Evolutionary conservation across 1,140 invertebrate species (phyloP).

Genomic region (Venturia canescens): DNA sequence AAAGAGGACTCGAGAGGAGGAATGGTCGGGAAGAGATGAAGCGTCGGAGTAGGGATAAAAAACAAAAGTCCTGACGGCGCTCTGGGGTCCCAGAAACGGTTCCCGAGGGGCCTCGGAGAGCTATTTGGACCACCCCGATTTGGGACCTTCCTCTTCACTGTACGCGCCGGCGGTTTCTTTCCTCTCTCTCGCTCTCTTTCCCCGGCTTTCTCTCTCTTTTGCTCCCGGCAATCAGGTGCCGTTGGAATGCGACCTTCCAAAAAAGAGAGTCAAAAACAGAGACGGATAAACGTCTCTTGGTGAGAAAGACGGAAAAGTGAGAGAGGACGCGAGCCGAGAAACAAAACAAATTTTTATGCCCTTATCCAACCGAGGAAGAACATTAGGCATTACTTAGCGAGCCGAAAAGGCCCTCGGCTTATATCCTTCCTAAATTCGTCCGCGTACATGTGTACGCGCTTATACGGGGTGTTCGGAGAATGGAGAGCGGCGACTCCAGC

Average conservation of each 20-base stretch:
- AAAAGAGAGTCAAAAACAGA: slow-evolving; percentile 42
- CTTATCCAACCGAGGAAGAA: slow-evolving; percentile 58
- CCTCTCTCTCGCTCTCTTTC: slow-evolving; percentile 4
- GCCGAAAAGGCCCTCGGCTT: slow-evolving; percentile 51
- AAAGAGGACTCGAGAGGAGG: slow-evolving; percentile 34
- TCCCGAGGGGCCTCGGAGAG: slow-evolving; percentile 59
- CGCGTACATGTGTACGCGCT: neutral
- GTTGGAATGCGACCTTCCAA: slow-evolving; percentile 70
- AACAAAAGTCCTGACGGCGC: slow-evolving; percentile 64
- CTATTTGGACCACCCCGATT: slow-evolving; percentile 72
- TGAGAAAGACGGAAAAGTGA: slow-evolving; percentile 24
- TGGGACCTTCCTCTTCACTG: slow-evolving; percentile 38
- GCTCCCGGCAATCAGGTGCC: slow-evolving; percentile 70
- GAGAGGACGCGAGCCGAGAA: slow-evolving; percentile 55
- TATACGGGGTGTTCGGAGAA: neutral
- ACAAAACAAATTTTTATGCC: slow-evolving; percentile 71
- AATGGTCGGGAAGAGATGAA: slow-evolving; percentile 13
- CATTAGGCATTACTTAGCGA: slow-evolving; percentile 72
- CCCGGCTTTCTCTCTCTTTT: slow-evolving; percentile 44
- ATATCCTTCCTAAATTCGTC: neutral
- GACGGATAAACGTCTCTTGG: slow-evolving; percentile 32
- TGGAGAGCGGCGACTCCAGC: no score
- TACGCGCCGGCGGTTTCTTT: slow-evolving; percentile 51
- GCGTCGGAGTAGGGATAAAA: slow-evolving; percentile 57
- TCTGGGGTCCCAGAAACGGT: slow-evolving; percentile 65